phyloP scores from a whole-genome alignment of 2,113 vertebrate genomes.

The Limanda limanda region DNA sequence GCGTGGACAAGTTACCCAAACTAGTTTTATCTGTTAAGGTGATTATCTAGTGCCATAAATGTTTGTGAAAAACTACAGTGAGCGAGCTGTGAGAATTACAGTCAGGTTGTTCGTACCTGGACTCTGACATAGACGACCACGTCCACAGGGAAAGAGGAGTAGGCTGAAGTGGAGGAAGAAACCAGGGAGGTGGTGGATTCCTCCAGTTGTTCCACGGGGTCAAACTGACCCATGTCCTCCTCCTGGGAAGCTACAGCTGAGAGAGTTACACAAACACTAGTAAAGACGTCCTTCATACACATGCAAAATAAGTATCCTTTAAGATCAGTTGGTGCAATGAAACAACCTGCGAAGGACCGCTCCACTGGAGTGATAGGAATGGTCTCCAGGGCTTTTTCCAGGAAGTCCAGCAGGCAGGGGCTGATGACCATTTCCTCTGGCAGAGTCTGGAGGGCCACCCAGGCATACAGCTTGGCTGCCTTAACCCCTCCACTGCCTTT shows the following conservation, averaged over 20 bases:
- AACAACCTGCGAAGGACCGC: conserved; percentile 88
- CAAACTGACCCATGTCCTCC: conserved; percentile 96
- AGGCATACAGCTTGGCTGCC: conserved; percentile 96
- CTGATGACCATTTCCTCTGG: conserved; percentile 99
- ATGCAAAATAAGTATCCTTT: background rate
- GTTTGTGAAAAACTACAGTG: too few species aligned
- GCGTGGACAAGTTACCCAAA: too few species aligned
- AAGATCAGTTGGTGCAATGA: background rate
- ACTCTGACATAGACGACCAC: conserved; percentile 98
- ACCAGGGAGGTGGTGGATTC: conserved; percentile 95
- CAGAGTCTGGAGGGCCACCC: conserved; percentile 97
- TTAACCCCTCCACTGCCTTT: conserved; percentile 93
- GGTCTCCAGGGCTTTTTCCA: conserved; percentile 98
- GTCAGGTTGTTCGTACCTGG: conserved; percentile 84
- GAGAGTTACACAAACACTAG: background rate
- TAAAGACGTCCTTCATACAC: background rate
- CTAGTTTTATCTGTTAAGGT: too few species aligned
- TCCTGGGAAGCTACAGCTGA: conserved; percentile 92
- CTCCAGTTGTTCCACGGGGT: conserved; percentile 92
- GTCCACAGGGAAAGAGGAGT: conserved; percentile 98
- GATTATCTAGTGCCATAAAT: too few species aligned
- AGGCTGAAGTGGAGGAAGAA: conserved; percentile 93
- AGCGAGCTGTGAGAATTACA: background rate
- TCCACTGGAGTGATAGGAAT: conserved; percentile 98
- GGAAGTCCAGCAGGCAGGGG: conserved; percentile 94